These are phyloP conservation scores for Chiroxiphia lanceolata DNA, from an alignment of 2,797 vertebrate species.

Conservation along the genomic window DNA sequence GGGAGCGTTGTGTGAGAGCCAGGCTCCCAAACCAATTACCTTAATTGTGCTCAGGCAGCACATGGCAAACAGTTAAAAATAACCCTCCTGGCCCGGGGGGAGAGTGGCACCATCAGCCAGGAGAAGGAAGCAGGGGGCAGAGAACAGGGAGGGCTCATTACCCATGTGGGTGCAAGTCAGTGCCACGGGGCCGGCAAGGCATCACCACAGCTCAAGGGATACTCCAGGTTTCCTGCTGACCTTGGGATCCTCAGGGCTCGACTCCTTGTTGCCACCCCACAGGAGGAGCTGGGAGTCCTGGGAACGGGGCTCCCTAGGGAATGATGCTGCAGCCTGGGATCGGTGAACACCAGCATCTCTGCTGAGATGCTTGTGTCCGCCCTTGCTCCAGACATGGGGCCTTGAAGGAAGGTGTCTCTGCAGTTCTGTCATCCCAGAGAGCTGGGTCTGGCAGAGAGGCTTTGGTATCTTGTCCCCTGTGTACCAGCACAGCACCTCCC, in stretches of 20 bases:
- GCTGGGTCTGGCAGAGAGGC: neutral
- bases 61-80: constrained; percentile 72
- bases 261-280: neutral
- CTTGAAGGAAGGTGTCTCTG: neutral
- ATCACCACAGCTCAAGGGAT: neutral
- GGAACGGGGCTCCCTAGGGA: neutral
- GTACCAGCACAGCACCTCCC: neutral
- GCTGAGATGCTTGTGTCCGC: neutral
- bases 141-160: neutral
- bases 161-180: neutral
- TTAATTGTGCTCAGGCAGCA: constrained; percentile 71
- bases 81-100: constrained; percentile 60
- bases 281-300: neutral
- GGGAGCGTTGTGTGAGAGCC: constrained; percentile 60
- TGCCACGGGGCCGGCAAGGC: neutral
- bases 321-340: neutral
- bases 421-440: neutral
- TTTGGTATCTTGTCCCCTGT: fast-evolving
- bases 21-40: constrained; percentile 74
- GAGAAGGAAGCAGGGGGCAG: constrained; percentile 8
- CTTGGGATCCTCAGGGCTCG: neutral
- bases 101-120: constrained; percentile 41
- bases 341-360: neutral
- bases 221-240: neutral
- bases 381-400: neutral